phyloP scores from a whole-genome alignment of 2,888 invertebrate species.

The Dolichomitus sp. region DNA sequence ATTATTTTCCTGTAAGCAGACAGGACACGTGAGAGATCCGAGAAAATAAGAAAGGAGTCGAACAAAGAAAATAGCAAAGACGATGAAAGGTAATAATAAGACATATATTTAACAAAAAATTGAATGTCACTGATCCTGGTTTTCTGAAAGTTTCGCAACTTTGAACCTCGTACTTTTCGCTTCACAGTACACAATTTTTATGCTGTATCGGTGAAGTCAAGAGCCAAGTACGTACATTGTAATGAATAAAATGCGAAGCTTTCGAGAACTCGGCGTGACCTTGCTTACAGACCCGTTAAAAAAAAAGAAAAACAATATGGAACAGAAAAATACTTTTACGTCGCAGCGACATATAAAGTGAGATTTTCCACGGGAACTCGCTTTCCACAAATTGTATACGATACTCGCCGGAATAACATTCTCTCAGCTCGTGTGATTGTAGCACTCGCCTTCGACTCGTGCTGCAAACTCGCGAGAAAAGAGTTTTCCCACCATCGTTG shows the following conservation, averaged over 20 bases:
- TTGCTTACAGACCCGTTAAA: not conserved
- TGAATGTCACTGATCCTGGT: slow-evolving; percentile 7
- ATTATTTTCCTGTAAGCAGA: slow-evolving; percentile 76
- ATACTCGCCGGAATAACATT: no score
- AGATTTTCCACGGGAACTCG: no score
- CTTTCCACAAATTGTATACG: no score
- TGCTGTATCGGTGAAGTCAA: not conserved
- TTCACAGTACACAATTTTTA: slow-evolving; percentile 1
- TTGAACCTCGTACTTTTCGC: not conserved
- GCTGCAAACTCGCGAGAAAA: not conserved
- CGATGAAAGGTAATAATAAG: slow-evolving; percentile 81
- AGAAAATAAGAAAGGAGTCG: slow-evolving; percentile 81
- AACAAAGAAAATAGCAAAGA: slow-evolving; percentile 80
- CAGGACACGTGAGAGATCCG: slow-evolving; percentile 80
- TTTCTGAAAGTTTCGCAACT: slow-evolving; percentile 15
- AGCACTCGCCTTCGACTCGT: no score
- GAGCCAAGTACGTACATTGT: not conserved
- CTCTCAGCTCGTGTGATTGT: no score
- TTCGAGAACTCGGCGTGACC: slow-evolving; percentile 5
- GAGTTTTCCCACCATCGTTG: no score
- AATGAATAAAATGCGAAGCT: not conserved
- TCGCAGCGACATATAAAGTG: no score
- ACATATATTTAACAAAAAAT: slow-evolving; percentile 11
- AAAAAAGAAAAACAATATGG: not conserved
- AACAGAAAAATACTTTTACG: not conserved